Conservation (phyloP, 1,140 invertebrate genomes). For the Drosophila novamexicana region DNA sequence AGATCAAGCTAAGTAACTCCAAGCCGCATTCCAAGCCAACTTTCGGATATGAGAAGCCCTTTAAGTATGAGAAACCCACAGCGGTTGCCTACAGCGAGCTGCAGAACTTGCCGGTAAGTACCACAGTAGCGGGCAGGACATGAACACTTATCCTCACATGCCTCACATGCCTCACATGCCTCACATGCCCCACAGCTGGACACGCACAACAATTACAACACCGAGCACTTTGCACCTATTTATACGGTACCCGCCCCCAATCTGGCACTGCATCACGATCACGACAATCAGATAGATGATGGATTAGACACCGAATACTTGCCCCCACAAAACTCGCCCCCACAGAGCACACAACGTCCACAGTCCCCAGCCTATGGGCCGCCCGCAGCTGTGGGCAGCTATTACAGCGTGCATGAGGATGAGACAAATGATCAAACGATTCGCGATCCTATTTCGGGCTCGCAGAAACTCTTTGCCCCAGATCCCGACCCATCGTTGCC, state of each 20-base stretch:
- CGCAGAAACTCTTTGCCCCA: constrained; percentile 85
- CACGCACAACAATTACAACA: constrained; percentile 71
- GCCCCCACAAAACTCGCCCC: constrained; percentile 48
- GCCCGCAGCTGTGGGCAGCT: constrained; percentile 37
- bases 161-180: background rate
- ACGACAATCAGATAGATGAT: constrained; percentile 70
- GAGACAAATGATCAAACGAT: constrained; percentile 84
- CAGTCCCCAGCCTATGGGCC: constrained; percentile 48
- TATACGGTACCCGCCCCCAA: constrained; percentile 93
- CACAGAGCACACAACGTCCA: constrained; percentile 46
- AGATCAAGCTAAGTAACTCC: constrained; percentile 70
- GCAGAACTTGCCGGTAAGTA: constrained; percentile 77
- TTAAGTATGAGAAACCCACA: constrained; percentile 74
- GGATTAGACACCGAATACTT: constrained; percentile 58
- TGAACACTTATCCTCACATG: constrained; percentile 1
- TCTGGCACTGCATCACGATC: constrained; percentile 58
- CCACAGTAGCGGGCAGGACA: background rate
- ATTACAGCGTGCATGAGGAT: constrained; percentile 85
- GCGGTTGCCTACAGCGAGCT: constrained; percentile 62
- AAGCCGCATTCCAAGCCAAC: constrained; percentile 69
- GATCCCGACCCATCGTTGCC: constrained; percentile 85
- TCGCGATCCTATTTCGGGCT: constrained; percentile 77
- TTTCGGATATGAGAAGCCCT: constrained; percentile 76
- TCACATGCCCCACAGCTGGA: constrained; percentile 63
- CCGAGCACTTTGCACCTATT: constrained; percentile 87